A percentile compares a stretch with the other conserved stretches of the same genome.
Conservation (phyloP, 2,113 vertebrate genomes). For the Microcebus lehilahytsara region DNA sequence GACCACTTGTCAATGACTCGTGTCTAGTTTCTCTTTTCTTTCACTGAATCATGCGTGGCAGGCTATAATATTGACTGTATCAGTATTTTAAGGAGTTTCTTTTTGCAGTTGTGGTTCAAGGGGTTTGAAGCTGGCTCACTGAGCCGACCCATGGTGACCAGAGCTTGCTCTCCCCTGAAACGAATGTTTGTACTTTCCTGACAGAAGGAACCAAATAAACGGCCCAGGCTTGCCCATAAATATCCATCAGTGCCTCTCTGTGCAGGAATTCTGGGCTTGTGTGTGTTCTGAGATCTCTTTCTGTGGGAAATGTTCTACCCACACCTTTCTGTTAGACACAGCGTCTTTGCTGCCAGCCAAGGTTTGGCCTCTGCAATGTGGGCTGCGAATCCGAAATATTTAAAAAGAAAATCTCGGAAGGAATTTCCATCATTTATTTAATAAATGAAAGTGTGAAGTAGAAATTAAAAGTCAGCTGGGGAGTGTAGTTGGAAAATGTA, state of each 20-base stretch:
- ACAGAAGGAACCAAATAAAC: constrained; percentile 48
- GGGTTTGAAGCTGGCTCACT: not conserved
- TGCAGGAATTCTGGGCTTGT: not conserved
- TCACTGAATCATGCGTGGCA: not conserved
- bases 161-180: constrained; percentile 26
- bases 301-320: not conserved
- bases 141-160: not conserved
- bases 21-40: not conserved
- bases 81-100: constrained; percentile 23
- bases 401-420: constrained; percentile 65
- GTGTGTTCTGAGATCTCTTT: constrained; percentile 12
- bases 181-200: constrained; percentile 45
- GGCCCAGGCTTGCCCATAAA: not conserved
- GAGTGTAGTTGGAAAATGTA: constrained; percentile 53
- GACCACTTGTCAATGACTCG: not conserved
- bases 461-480: constrained; percentile 35
- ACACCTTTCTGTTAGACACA: constrained; percentile 15
- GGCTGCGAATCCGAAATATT: constrained; percentile 42
- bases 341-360: constrained; percentile 30
- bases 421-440: constrained; percentile 56
- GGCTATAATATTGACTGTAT: not conserved
- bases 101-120: not conserved
- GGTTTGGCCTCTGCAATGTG: constrained; percentile 33
- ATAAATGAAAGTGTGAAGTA: constrained; percentile 38
- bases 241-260: not conserved